Conservation (phyloP, 2,113 vertebrate species). For the Sclerurus mexicanus region DNA sequence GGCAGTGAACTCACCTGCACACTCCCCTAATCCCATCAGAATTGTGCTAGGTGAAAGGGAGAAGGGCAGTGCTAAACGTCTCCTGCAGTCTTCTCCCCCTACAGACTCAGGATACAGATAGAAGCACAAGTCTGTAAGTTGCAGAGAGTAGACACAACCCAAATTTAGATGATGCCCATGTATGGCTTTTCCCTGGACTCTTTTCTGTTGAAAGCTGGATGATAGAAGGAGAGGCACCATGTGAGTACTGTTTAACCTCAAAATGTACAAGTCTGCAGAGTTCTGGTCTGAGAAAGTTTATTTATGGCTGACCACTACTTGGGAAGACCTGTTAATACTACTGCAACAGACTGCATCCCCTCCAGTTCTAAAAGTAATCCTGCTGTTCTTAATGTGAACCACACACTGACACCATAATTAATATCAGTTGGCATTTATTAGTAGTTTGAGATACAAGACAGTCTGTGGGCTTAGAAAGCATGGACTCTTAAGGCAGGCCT, state of each 20-base stretch:
- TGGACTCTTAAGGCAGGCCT: neutral
- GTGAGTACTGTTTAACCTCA: neutral
- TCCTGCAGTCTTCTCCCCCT: neutral
- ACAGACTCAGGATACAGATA: neutral
- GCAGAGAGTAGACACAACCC: neutral
- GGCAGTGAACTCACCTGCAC: accelerated
- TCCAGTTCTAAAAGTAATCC: neutral
- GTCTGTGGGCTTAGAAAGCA: neutral
- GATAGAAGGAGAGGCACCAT: neutral
- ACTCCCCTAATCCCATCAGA: neutral
- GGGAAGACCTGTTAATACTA: neutral
- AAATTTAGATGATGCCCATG: neutral
- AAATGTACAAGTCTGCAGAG: neutral
- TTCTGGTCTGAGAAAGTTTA: neutral
- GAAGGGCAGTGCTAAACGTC: neutral
- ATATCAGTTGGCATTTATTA: neutral
- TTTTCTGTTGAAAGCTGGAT: neutral
- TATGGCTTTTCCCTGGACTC: neutral
- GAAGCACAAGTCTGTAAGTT: neutral
- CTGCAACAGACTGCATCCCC: neutral
- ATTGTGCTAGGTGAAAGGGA: neutral
- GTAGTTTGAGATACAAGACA: neutral
- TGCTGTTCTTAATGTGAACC: neutral
- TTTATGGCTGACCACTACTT: neutral
- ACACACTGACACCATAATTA: accelerated